A percentile compares a stretch with the other conserved stretches of the same genome.
phyloP scores from a whole-genome alignment of 2,113 vertebrate genomes.

The Chlamydotis undulata region DNA sequence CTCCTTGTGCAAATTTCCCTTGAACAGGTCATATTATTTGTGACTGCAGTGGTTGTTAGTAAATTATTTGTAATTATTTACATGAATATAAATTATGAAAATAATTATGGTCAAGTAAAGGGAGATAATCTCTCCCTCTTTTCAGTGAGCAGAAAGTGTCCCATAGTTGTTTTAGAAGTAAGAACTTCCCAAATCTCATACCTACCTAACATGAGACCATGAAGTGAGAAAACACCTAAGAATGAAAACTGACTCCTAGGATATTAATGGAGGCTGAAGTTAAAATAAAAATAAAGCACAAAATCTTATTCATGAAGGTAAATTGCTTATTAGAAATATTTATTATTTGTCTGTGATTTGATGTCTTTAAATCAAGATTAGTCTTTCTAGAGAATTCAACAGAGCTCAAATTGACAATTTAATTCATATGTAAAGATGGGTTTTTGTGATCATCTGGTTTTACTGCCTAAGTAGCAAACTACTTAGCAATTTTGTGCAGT shows the following conservation, averaged over 20 bases:
- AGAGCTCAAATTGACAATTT: not conserved
- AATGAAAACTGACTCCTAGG: not conserved
- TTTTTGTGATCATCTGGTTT: not conserved
- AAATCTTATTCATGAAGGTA: not conserved
- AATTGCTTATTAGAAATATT: not conserved
- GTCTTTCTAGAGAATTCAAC: not conserved
- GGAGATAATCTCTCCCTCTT: not conserved
- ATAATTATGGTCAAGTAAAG: not conserved
- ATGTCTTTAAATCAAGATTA: not conserved
- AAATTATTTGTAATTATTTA: not conserved
- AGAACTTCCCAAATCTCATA: not conserved
- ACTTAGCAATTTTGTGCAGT: not conserved
- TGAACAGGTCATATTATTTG: not conserved
- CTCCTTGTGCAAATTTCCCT: not conserved
- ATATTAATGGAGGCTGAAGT: not conserved
- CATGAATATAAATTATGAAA: not conserved
- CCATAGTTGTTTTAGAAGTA: not conserved
- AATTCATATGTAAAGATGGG: not conserved
- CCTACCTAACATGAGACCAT: not conserved
- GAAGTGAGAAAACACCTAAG: not conserved
- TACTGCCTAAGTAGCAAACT: not conserved
- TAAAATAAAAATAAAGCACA: not conserved
- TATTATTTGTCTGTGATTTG: not conserved
- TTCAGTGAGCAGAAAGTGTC: not conserved
- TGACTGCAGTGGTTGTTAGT: not conserved